Percentiles rank a stretch among this genome's conserved stretches.
Conservation (phyloP, 2,888 invertebrate genomes). For the Harmothoe impar region DNA sequence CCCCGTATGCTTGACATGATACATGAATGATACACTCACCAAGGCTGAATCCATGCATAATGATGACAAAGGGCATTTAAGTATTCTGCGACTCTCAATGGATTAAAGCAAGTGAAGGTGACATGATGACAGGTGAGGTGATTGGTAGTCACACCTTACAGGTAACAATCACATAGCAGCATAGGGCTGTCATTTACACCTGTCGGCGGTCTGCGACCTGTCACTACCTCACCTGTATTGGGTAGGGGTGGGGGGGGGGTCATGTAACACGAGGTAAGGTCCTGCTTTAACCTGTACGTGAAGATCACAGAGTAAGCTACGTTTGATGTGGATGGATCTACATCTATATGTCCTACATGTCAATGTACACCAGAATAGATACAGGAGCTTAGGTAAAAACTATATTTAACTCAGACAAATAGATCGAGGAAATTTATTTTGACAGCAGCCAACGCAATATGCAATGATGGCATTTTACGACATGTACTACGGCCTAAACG, state of each 20-base stretch:
- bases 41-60: neutral
- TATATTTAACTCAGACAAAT: too few relatives aligned
- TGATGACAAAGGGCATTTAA: neutral
- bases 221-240: neutral
- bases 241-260: neutral
- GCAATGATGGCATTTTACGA: too few relatives aligned
- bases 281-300: neutral
- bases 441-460: too few relatives aligned
- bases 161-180: neutral
- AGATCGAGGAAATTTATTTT: too few relatives aligned
- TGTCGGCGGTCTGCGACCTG: neutral
- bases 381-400: too few relatives aligned
- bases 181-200: neutral
- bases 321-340: too few relatives aligned
- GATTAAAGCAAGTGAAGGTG: neutral
- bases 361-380: too few relatives aligned
- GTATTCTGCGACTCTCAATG: too few relatives aligned
- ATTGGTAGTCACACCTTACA: conserved; percentile 16
- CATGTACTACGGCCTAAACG: too few relatives aligned
- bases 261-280: neutral
- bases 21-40: neutral
- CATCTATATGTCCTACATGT: too few relatives aligned
- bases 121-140: neutral
- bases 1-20: too few relatives aligned
- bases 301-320: too few relatives aligned